A percentile compares a stretch with the other conserved stretches of the same genome.
Evolutionary conservation across 2,888 invertebrate genomes (phyloP).

Genomic region (Hipparchia semele): DNA sequence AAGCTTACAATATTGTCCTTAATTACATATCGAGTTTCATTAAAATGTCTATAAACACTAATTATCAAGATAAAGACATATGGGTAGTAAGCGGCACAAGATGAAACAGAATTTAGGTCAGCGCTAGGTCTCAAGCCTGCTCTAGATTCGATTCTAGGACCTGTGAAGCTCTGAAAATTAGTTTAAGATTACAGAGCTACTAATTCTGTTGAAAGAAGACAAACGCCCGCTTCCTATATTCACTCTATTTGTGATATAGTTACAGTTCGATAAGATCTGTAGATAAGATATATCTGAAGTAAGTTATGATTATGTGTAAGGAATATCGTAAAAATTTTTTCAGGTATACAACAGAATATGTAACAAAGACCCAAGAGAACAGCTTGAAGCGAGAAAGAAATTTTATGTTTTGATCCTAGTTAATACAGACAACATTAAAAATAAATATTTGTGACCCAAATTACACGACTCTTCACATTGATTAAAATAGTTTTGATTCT

Average conservation of each 20-base stretch:
- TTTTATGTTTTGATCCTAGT: no score
- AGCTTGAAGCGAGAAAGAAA: no score
- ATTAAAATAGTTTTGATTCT: background rate
- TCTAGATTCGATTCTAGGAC: background rate
- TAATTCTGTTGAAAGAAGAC: no score
- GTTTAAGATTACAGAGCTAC: background rate
- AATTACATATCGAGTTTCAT: background rate
- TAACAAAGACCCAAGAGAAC: no score
- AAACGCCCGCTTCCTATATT: no score
- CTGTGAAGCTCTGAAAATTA: background rate
- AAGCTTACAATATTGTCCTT: slow-evolving; percentile 2
- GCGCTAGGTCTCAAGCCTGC: background rate
- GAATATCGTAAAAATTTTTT: no score
- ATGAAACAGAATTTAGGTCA: slow-evolving; percentile 13
- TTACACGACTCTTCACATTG: background rate
- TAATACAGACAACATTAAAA: no score
- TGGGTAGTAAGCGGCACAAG: background rate
- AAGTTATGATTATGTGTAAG: no score
- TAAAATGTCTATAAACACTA: background rate
- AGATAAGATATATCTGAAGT: no score
- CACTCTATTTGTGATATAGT: no score
- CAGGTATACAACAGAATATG: no score
- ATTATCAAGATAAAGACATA: background rate
- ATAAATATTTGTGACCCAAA: background rate
- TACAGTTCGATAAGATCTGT: no score